Conservation (phyloP, 2,888 invertebrate species). For the Pyrrhosoma nymphula region DNA sequence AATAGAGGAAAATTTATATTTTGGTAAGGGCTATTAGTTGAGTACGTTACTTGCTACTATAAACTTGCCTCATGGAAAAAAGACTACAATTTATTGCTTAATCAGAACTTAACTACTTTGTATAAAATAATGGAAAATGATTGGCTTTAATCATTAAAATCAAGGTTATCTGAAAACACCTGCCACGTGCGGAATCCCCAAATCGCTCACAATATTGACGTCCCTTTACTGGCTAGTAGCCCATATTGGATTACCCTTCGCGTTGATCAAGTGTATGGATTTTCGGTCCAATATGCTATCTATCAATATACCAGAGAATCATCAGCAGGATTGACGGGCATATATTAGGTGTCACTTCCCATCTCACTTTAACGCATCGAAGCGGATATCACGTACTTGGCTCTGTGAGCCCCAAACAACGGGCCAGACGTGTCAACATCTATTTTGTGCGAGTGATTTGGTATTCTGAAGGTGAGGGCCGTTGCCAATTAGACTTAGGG, state of each 20-base stretch:
- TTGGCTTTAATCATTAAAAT: too few species aligned
- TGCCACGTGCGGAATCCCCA: background rate
- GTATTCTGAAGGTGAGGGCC: background rate
- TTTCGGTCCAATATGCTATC: constrained; percentile 5
- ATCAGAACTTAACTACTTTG: too few species aligned
- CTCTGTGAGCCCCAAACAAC: background rate
- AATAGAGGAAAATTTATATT: too few species aligned
- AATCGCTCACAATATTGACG: background rate
- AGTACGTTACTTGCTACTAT: too few species aligned
- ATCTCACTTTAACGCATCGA: constrained; percentile 13
- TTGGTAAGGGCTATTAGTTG: too few species aligned
- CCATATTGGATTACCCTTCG: background rate
- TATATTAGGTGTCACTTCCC: background rate
- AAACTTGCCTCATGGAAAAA: too few species aligned
- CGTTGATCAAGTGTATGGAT: constrained; percentile 23
- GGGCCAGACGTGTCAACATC: background rate
- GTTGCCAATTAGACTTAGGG: background rate
- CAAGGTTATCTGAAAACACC: background rate
- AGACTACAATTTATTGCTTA: too few species aligned
- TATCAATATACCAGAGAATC: background rate
- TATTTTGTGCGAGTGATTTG: background rate
- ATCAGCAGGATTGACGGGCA: background rate
- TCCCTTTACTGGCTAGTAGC: background rate
- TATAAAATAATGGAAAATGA: too few species aligned
- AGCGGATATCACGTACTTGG: background rate